A percentile compares a stretch with the other conserved stretches of the same genome.
Evolutionary conservation across 2,888 invertebrate species (phyloP).

Genomic region (Lithophane semibrunnea): DNA sequence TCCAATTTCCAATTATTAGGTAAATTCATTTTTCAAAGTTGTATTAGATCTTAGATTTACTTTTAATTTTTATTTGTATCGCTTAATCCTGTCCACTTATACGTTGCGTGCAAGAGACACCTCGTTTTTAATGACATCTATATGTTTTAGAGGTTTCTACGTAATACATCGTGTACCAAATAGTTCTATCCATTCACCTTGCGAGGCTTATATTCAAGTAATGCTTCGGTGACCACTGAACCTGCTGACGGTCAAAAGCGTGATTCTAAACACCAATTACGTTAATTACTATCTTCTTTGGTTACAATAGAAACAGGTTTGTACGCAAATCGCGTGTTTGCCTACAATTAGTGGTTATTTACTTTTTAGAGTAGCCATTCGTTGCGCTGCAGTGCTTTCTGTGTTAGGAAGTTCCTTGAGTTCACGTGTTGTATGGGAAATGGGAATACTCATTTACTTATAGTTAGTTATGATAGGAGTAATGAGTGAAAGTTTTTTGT

Average conservation of each 20-base stretch:
- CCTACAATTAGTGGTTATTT: constrained; percentile 47
- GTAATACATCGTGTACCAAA: neutral
- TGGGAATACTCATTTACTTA: constrained; percentile 24
- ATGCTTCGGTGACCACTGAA: constrained; percentile 35
- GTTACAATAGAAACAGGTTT: constrained; percentile 60
- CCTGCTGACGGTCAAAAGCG: constrained; percentile 42
- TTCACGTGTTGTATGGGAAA: constrained; percentile 38
- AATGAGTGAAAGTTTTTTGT: constrained; percentile 32
- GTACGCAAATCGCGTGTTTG: constrained; percentile 48
- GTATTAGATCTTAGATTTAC: neutral
- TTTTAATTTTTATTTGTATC: neutral
- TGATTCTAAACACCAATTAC: constrained; percentile 47
- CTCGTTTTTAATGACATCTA: neutral
- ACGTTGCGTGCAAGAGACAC: neutral
- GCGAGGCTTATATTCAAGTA: constrained; percentile 19
- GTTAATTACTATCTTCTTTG: constrained; percentile 58
- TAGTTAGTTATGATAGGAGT: constrained; percentile 36
- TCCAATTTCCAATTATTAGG: neutral
- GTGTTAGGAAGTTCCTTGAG: constrained; percentile 45
- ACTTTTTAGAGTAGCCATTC: constrained; percentile 45
- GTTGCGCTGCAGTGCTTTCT: constrained; percentile 53
- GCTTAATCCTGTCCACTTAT: neutral
- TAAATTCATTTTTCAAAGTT: too few relatives aligned
- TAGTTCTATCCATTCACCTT: constrained; percentile 5
- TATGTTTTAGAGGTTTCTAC: neutral